Percentiles rank a stretch among this genome's conserved stretches.
Conservation (phyloP, 1,140 invertebrate species). For the Bombus sylvicola region DNA sequence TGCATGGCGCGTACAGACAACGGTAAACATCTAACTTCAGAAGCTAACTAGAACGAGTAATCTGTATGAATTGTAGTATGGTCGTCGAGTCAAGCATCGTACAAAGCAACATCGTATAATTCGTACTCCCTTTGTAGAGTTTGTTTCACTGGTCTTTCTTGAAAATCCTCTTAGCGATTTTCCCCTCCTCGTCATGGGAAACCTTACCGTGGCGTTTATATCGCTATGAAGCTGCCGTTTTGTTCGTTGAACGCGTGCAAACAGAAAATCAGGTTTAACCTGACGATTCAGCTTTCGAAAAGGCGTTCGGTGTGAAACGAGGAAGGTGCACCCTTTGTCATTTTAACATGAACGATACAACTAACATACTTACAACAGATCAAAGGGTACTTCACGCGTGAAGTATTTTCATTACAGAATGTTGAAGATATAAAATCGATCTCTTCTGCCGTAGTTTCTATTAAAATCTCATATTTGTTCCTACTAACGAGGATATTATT, state of each 20-base stretch:
- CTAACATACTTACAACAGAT: background rate
- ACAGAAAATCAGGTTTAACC: background rate
- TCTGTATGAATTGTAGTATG: too few species aligned
- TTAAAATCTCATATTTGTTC: background rate
- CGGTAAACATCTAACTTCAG: background rate
- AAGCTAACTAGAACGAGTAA: background rate
- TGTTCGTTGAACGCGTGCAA: background rate
- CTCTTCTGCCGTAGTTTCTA: background rate
- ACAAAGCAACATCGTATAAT: background rate
- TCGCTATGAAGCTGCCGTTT: background rate
- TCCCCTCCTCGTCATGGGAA: background rate
- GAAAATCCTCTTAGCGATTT: slow-evolving; percentile 48
- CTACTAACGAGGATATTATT: background rate
- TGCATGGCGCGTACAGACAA: background rate
- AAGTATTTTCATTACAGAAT: background rate
- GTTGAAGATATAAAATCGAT: background rate
- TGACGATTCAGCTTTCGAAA: background rate
- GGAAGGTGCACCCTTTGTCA: background rate
- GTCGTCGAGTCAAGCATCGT: background rate
- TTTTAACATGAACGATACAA: background rate
- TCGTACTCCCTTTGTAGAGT: background rate
- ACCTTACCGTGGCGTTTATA: background rate
- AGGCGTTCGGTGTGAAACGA: background rate
- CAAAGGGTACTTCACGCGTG: background rate
- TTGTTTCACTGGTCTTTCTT: background rate